Evolutionary conservation across 2,888 invertebrate genomes (phyloP), one percentile per base, ranked within the genome.

Genomic region (Dioctria linearis): DNA sequence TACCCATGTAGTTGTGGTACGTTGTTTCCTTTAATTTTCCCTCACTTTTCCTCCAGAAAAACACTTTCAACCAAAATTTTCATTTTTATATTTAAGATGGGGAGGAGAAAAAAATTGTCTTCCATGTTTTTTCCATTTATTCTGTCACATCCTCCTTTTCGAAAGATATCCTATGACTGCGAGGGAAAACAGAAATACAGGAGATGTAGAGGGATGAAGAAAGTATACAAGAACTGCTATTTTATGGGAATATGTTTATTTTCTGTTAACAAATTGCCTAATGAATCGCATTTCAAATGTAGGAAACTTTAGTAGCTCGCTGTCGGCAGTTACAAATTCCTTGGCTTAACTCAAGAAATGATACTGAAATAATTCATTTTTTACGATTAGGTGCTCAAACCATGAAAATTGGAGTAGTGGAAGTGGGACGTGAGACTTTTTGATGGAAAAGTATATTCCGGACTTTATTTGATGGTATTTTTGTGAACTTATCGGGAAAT

Each of bases 161-260:
- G 49, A 6, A 5, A 46, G 5, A 46, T 9, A 5, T 46, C 49
- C 25, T 25, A 25, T 25, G 25, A 9, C 49, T 46, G 49, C 49
- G 49, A 46, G 5, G 49, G 25, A 25, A 25, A 25, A 25, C 25
- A 25, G 25, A 25, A 25, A 25, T 25, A 6, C 49, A 46, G 49
- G 9, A 9, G 49, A 9, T 46, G 54, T 4, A 11, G 6, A 54
- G 4, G 54, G 54, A n/a, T 54, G 54, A 11, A 11, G 25, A 25
- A 25, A 25, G n/a, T 11, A 11, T 54, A 54, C 54, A 54, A 11
- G 9, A 54, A 54, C 54, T 54, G 6, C 54, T 54, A 54, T 54
- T 54, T 73, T 73, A 73, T 73, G 73, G 57, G 51, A 54, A 57
- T 25, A 25, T 73, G 73, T 73, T 73, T 73, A 73, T 73, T 73